Base-by-base conservation (phyloP, 2,888 invertebrate species). In the Drosophila kanekoi region DNA sequence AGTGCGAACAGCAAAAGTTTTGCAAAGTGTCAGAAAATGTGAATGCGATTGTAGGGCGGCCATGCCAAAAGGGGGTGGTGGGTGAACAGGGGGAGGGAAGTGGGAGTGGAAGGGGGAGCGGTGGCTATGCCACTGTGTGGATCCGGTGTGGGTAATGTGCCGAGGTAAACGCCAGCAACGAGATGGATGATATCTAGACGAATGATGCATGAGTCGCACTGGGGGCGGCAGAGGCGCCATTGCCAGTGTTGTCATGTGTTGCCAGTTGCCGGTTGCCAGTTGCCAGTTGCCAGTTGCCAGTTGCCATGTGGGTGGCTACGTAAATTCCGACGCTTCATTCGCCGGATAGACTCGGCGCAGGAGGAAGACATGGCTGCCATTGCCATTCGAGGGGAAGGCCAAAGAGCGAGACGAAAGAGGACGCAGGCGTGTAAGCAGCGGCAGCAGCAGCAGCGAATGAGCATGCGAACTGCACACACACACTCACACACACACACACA, bases 181-280 rank as follows among this genome's bases (percentile, higher is more conserved):
- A 90, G 90, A 90, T 90, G 89, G 85, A 90, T 90, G 90, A 87
- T 90, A 89, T 90, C 87, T 89, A 84, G 83, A 85, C 87, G 87
- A 81, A 88, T 90, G 89, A 90, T 90, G 90, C 90, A 90, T 90
- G 90, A 87, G 85, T 81, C 89, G 85, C 81, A 73, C 59, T 76
- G 84, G 89, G 82, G 78, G 77, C 75, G 38, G 16, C 23, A 43
- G 44, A 47, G 64, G 59, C 61, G 69, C 44, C 43, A 54, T 33
- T 51, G 65, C 47, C 44, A 61, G 67, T 52, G 57, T 49, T 64
- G 64, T 72, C 75, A 78, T 72, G 54, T 72, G 65, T 69, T 62
- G 70, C 61, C 60, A 63, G 44, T 43, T 56, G 54, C 37, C 56
- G 45, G 56, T 44, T 63, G 54, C 35, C 56, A 56, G 57, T 44